Evolutionary conservation across 2,888 invertebrate genomes (phyloP).

Genomic region (Drosophila subsilvestris): DNA sequence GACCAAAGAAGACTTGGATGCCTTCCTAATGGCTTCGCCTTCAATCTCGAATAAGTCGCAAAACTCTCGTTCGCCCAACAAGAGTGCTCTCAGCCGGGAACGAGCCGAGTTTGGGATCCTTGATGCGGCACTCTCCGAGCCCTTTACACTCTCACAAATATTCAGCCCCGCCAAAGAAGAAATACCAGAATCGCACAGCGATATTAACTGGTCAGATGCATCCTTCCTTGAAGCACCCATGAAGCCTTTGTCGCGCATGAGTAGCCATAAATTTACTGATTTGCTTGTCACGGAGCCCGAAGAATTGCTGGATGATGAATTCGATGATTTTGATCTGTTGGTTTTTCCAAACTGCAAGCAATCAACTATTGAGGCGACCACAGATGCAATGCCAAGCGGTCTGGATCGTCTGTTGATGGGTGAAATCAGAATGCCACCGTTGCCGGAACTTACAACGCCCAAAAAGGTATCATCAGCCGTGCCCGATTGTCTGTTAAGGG

Average conservation of each 20-base stretch:
- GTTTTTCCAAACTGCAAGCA: constrained; percentile 51
- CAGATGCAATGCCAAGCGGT: constrained; percentile 66
- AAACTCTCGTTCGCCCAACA: constrained; percentile 58
- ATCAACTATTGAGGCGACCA: neutral
- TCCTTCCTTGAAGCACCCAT: constrained; percentile 75
- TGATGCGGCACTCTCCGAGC: constrained; percentile 69
- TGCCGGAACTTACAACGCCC: constrained; percentile 1
- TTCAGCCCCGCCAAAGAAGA: constrained; percentile 25
- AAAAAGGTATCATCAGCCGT: constrained; percentile 56
- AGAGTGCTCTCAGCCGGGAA: constrained; percentile 66
- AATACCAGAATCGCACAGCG: constrained; percentile 27
- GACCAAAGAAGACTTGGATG: constrained; percentile 59
- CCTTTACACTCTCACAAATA: constrained; percentile 56
- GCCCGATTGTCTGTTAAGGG: constrained; percentile 74
- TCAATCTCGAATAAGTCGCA: constrained; percentile 13
- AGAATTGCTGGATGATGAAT: constrained; percentile 46
- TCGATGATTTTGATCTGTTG: constrained; percentile 81
- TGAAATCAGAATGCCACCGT: constrained; percentile 60
- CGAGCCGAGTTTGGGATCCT: constrained; percentile 81
- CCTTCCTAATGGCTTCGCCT: constrained; percentile 33
- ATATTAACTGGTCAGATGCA: constrained; percentile 68
- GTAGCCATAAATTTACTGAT: constrained; percentile 63
- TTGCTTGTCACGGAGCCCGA: constrained; percentile 46
- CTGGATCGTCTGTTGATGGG: constrained; percentile 75
- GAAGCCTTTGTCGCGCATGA: constrained; percentile 57